Evolutionary conservation across 2,888 invertebrate genomes (phyloP).

Genomic region (Acanthococcus lagerstroemiae): DNA sequence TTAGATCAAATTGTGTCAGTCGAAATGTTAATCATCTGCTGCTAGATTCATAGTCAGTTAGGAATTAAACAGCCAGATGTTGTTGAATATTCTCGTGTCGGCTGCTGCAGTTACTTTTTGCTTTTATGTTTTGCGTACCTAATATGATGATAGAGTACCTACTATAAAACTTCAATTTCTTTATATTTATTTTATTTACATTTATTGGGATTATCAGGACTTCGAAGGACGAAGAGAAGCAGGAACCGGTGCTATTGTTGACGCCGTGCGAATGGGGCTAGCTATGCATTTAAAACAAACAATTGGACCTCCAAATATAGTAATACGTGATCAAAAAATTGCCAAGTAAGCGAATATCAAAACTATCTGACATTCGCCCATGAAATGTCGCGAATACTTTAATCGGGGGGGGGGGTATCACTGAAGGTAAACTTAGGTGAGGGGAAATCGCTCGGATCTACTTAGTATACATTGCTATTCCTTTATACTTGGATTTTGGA

Average conservation of each 20-base stretch:
- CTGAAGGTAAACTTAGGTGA: too few relatives aligned
- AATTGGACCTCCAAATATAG: constrained; percentile 61
- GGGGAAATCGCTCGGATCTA: too few relatives aligned
- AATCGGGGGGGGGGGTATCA: too few relatives aligned
- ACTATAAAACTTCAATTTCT: neutral
- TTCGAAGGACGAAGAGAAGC: constrained; percentile 61
- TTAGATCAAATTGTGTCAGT: too few relatives aligned
- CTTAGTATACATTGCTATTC: too few relatives aligned
- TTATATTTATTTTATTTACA: neutral
- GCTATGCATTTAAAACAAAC: constrained; percentile 77
- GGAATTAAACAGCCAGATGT: too few relatives aligned
- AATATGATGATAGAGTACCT: neutral
- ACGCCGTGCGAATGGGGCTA: constrained; percentile 72
- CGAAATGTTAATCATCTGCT: too few relatives aligned
- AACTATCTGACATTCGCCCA: too few relatives aligned
- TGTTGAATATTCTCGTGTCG: too few relatives aligned
- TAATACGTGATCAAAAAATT: constrained; percentile 59
- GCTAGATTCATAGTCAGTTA: too few relatives aligned
- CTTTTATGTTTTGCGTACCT: neutral
- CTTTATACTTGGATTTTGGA: too few relatives aligned
- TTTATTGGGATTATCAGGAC: constrained; percentile 44
- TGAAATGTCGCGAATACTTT: too few relatives aligned
- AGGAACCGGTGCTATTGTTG: constrained; percentile 64
- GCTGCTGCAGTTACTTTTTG: neutral
- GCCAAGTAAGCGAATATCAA: constrained; percentile 54